Evolutionary conservation across 2,888 invertebrate species (phyloP), one percentile per base, ranked within the genome.

Genomic region (Onthophagus sagittarius): DNA sequence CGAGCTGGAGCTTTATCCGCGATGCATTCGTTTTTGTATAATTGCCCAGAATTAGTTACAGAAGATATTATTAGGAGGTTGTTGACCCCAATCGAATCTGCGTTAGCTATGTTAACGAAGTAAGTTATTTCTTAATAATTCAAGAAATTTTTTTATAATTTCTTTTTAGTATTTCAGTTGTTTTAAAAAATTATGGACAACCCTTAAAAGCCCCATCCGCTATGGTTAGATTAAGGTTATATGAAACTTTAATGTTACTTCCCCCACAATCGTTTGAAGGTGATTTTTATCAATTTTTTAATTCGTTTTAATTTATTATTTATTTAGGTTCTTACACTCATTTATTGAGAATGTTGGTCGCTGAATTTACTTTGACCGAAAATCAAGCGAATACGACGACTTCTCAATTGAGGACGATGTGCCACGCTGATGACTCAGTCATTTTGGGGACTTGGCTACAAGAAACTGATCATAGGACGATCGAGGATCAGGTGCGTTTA

Each of bases 1-100:
- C 90, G 99, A 64, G 97, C 98, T 2, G 99, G 99, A 0, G 99
- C 99, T 0, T 86, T 99, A 9, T 96, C 97, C 64, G 97, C 98
- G 0, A 93, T 99, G 90, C 94, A 97, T 83, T 97, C 97, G 84
- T 93, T 99, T 83, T 86, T 99, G 63, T 88, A 93, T 39, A 93
- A 98, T 84, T 98, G 97, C 80, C 93, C 95, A 0, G 96, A 98
- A 78, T 86, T 99, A 75, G 90, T 96, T 0, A 95, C 93, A 74
- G 98, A 98, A 76, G 98, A 99, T 80, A 95, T 98, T 74, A 94
- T 94, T 0, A 89, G 96, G 69, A 90, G 97, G 81, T 87, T 99
- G 73, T 87, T 98, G 15, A 92, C 93, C 4, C 98, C 98, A 0
- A 94, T 99, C 72, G 98, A 99, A 85, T 96, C 97, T 79, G 98